Evolutionary conservation across 2,113 vertebrate genomes (phyloP).

Genomic region (Ceuthmochares aereus): DNA sequence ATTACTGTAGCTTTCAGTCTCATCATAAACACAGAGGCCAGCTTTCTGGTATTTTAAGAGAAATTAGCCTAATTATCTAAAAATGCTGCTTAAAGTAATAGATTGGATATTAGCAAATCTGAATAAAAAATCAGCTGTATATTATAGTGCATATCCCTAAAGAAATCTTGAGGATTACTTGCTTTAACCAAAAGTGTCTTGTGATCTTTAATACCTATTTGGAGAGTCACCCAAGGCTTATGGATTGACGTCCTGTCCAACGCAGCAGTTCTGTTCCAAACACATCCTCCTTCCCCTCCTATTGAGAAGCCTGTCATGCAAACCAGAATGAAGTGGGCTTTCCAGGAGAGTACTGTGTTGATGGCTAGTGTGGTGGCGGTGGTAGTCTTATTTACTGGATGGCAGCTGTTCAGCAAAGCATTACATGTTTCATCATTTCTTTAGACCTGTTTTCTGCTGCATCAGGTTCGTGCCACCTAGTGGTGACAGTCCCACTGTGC

Average conservation of each 20-base stretch:
- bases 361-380: background rate
- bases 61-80: background rate
- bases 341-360: background rate
- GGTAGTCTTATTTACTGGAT: background rate
- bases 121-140: background rate
- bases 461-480: constrained; percentile 80
- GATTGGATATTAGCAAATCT: background rate
- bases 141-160: background rate
- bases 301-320: background rate
- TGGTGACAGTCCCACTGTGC: constrained; percentile 28
- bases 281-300: background rate
- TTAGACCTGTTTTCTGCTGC: constrained; percentile 22
- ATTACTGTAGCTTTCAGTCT: background rate
- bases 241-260: background rate
- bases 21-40: background rate
- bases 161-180: background rate
- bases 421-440: background rate
- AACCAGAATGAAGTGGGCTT: background rate
- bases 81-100: background rate
- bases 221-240: background rate
- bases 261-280: background rate
- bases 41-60: background rate
- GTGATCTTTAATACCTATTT: background rate
- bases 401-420: background rate
- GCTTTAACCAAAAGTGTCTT: background rate